A percentile compares a stretch with the other conserved stretches of the same genome.
Conservation (phyloP, 2,888 invertebrate species). For the Pilophorus perplexus region DNA sequence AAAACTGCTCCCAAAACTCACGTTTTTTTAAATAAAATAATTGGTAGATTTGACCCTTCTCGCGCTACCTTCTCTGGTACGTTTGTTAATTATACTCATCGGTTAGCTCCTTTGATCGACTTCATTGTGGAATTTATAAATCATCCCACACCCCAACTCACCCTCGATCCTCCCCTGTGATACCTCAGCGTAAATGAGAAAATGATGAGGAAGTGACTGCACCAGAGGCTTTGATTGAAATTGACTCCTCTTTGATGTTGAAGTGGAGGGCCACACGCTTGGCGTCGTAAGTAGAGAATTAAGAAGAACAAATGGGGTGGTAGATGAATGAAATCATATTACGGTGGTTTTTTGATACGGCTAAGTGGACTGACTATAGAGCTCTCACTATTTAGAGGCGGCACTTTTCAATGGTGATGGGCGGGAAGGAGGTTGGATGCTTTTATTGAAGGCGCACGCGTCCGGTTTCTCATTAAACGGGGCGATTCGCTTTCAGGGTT, state of each 20-base stretch:
- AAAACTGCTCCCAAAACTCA: too few species aligned
- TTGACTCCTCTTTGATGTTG: constrained; percentile 13
- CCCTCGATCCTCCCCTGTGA: too few species aligned
- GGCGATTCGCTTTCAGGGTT: constrained; percentile 20
- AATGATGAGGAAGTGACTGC: constrained; percentile 11
- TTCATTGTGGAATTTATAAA: too few species aligned
- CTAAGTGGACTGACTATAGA: constrained; percentile 9
- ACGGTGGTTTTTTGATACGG: constrained; percentile 27
- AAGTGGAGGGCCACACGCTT: constrained; percentile 16
- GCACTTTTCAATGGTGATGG: neutral
- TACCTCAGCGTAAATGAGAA: neutral
- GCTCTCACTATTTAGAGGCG: neutral
- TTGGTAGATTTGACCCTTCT: too few species aligned
- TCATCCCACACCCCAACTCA: too few species aligned
- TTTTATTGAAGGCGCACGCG: constrained; percentile 28
- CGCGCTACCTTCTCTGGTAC: too few species aligned
- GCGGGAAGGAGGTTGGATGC: neutral
- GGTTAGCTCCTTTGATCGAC: too few species aligned
- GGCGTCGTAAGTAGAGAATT: constrained; percentile 26
- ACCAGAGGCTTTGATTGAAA: constrained; percentile 20
- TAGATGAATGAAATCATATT: constrained; percentile 27
- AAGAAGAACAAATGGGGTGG: constrained; percentile 2
- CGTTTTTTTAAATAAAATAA: too few species aligned
- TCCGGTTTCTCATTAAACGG: constrained; percentile 29
- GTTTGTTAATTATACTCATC: too few species aligned